phyloP scores from a whole-genome alignment of 2,113 vertebrate genomes.

The Burhinus oedicnemus region DNA sequence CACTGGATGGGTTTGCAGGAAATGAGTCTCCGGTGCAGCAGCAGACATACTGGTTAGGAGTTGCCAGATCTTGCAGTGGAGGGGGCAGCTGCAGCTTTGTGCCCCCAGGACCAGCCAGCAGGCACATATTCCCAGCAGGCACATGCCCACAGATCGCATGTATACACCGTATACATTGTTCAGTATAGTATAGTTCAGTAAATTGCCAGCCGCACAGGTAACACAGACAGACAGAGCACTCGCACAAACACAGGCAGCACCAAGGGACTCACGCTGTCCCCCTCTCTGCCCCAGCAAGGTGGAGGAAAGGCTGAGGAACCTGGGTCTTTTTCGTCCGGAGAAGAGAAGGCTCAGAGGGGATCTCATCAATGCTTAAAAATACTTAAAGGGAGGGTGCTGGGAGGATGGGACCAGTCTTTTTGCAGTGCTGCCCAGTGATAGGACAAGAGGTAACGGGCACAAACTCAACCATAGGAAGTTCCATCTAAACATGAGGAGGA shows the following conservation, averaged over 20 bases:
- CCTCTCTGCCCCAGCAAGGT: background rate
- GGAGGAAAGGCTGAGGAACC: no score
- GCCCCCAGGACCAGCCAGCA: background rate
- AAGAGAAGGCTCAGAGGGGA: no score
- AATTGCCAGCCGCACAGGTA: background rate
- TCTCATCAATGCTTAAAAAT: no score
- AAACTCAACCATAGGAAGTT: no score
- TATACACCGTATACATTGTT: background rate
- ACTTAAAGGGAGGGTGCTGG: no score
- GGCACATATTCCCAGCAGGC: rapidly evolving
- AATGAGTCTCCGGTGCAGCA: background rate
- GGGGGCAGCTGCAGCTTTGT: background rate
- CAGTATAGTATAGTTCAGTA: background rate
- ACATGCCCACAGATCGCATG: background rate
- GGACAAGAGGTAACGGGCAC: no score
- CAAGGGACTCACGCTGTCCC: background rate
- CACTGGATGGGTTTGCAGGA: background rate
- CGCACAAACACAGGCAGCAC: background rate
- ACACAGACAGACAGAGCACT: background rate
- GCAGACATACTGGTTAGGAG: background rate
- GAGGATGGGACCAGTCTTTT: no score
- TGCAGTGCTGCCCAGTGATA: no score
- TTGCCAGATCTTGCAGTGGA: background rate
- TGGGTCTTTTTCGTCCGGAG: no score
- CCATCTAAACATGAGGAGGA: no score